Evolutionary conservation across 1,140 invertebrate genomes (phyloP).

Genomic region (Metaphire vulgaris): DNA sequence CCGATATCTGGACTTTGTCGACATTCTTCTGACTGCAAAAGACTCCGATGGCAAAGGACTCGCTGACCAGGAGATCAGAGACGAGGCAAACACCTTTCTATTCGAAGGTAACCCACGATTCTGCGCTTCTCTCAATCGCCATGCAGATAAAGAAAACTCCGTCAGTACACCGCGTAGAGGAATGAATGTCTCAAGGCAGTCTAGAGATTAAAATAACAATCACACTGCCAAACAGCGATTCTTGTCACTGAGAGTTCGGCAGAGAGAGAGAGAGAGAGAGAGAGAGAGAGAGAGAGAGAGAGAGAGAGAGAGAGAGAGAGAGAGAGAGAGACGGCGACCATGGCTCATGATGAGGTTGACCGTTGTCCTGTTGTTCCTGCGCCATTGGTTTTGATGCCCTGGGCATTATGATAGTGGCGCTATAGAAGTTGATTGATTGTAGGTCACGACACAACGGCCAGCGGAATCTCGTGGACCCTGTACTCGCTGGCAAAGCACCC

Average conservation of each 20-base stretch:
- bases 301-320: constrained; percentile 11
- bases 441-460: constrained; percentile 57
- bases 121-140: too few relatives aligned
- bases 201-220: too few relatives aligned
- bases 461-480: constrained; percentile 63
- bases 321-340: constrained; percentile 2
- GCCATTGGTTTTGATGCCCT: too few relatives aligned
- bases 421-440: too few relatives aligned
- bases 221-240: too few relatives aligned
- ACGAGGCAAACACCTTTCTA: constrained; percentile 42
- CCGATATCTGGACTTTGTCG: constrained; percentile 18
- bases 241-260: too few relatives aligned
- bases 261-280: constrained; percentile 6
- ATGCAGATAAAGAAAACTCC: too few relatives aligned
- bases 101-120: constrained; percentile 34
- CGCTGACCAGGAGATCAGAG: constrained; percentile 33
- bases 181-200: too few relatives aligned
- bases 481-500: constrained; percentile 68
- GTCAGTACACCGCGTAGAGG: too few relatives aligned
- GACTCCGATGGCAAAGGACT: constrained; percentile 30
- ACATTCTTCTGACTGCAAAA: constrained; percentile 26
- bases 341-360: too few relatives aligned
- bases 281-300: constrained; percentile 6
- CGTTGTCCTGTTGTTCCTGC: too few relatives aligned
- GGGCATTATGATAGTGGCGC: too few relatives aligned